phyloP scores from a whole-genome alignment of 2,888 invertebrate genomes.

The Seira sanloemensis region DNA sequence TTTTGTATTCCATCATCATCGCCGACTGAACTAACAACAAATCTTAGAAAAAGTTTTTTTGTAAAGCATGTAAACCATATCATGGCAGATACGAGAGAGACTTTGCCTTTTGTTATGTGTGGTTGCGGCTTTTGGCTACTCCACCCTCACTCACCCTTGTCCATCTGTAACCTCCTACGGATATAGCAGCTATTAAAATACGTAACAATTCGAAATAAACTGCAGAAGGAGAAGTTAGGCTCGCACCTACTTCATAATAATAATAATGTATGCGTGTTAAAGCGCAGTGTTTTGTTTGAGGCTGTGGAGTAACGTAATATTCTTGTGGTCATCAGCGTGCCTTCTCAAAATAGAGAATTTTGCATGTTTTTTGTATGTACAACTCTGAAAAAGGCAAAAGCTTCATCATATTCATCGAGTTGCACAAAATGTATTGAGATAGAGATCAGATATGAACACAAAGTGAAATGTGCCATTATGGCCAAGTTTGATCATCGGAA shows the following conservation, averaged over 20 bases:
- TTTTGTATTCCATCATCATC: constrained; percentile 7
- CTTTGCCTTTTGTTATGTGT: constrained; percentile 12
- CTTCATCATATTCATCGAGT: constrained; percentile 6
- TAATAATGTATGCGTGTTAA: constrained; percentile 3
- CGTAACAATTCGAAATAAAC: constrained; percentile 13
- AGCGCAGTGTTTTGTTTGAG: too few relatives aligned
- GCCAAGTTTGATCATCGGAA: constrained; percentile 11
- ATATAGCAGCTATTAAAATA: constrained; percentile 15
- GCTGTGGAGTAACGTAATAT: constrained; percentile 2
- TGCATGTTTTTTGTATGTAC: constrained; percentile 6
- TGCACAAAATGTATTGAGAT: background rate
- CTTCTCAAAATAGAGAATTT: constrained; percentile 9
- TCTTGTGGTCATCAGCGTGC: constrained; percentile 7
- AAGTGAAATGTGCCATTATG: constrained; percentile 12
- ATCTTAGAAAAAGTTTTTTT: background rate
- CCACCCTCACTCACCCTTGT: constrained; percentile 63
- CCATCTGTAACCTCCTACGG: constrained; percentile 48
- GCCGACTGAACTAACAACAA: too few relatives aligned
- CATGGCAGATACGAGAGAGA: too few relatives aligned
- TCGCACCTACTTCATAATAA: constrained; percentile 9
- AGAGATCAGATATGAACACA: background rate
- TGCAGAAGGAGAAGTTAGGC: background rate
- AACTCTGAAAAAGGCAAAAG: constrained; percentile 6
- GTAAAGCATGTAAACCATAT: background rate
- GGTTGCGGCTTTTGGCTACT: constrained; percentile 45